These are phyloP conservation scores for Dolichoris vasculosae DNA, from an alignment of 1,140 invertebrate species.

Conservation along the genomic window DNA sequence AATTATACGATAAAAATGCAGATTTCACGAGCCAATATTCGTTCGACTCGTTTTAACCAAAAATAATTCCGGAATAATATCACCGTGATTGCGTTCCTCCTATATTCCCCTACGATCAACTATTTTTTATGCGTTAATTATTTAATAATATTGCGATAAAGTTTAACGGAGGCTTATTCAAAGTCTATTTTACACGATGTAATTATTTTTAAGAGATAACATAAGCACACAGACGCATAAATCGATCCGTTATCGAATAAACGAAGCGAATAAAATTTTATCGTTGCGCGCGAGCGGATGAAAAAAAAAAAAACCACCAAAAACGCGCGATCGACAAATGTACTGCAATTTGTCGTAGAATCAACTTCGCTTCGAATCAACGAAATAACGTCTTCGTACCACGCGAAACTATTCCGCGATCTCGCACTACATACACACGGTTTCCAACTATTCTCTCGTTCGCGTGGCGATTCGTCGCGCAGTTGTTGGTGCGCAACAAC, in stretches of 20 bases:
- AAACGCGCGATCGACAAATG: no score
- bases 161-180: not conserved
- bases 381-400: not conserved
- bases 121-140: not conserved
- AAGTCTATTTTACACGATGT: not conserved
- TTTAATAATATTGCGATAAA: not conserved
- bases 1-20: not conserved
- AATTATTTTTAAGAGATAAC: not conserved
- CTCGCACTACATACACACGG: no score
- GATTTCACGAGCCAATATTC: no score
- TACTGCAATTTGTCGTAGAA: no score
- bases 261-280: no score
- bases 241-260: no score
- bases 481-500: slow-evolving; percentile 52
- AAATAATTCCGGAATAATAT: not conserved
- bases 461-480: slow-evolving; percentile 57
- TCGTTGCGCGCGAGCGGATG: no score
- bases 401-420: no score
- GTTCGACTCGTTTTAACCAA: not conserved
- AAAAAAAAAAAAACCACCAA: no score
- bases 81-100: not conserved
- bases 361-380: not conserved
- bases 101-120: not conserved
- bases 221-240: not conserved
- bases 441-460: not conserved